Percentiles rank a stretch among this genome's conserved stretches.
Evolutionary conservation across 2,888 invertebrate species (phyloP).

Genomic region (Erebia epiphron): DNA sequence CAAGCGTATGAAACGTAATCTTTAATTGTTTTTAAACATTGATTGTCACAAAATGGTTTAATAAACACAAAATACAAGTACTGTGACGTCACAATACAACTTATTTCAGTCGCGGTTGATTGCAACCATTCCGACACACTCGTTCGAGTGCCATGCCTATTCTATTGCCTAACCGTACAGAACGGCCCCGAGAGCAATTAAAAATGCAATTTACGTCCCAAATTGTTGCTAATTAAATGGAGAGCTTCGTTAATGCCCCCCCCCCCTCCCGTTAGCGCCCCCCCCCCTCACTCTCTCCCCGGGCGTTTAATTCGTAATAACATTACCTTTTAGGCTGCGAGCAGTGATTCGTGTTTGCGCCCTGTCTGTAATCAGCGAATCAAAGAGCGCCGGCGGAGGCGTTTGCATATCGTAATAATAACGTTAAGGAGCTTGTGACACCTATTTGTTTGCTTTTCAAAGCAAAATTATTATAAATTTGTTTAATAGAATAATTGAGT

Average conservation of each 20-base stretch:
- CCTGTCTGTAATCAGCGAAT: conserved; percentile 44
- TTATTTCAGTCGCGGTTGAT: background rate
- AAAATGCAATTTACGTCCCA: conserved; percentile 66
- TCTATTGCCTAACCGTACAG: too few species aligned
- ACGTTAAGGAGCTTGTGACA: background rate
- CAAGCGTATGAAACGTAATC: too few species aligned
- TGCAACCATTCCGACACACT: background rate
- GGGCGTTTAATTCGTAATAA: conserved; percentile 39
- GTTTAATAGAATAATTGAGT: too few species aligned
- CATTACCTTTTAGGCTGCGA: conserved; percentile 37
- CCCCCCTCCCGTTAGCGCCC: conserved; percentile 27
- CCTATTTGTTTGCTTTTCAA: background rate
- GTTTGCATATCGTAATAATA: conserved; percentile 19
- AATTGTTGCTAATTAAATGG: conserved; percentile 66
- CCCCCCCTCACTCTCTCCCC: conserved; percentile 21
- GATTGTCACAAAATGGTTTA: background rate
- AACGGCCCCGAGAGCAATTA: conserved; percentile 55
- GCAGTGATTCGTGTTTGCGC: conserved; percentile 39
- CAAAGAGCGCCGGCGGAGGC: conserved; percentile 39
- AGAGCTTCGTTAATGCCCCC: conserved; percentile 58
- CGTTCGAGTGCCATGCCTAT: background rate
- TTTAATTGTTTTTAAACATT: too few species aligned
- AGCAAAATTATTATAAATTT: background rate
- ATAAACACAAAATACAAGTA: background rate
- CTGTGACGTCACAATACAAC: conserved; percentile 1